Base-by-base conservation (phyloP, 2,797 vertebrate species). In the Apodemus agrarius region DNA sequence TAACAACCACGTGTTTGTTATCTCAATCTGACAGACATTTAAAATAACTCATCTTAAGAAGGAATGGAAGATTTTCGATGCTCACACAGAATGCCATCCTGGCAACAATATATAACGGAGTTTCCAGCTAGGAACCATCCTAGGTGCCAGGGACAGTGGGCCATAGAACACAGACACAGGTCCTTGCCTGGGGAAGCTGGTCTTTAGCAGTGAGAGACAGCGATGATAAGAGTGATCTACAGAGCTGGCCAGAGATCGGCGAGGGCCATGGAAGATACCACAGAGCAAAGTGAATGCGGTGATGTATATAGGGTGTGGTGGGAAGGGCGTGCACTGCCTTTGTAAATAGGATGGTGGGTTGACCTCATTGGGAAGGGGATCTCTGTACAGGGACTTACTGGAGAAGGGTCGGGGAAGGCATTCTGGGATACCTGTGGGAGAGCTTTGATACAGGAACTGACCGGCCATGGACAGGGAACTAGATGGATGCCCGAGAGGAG, bases 1-100 rank as follows among this genome's bases (percentile, higher is more conserved):
- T 57, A 65, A 86, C 92, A 79, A 46, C 19, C 63, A 87, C 14
- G 75, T 83, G 69, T 26, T 86, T 89, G 46, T 49, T 86, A 90
- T 54, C 31, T 74, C 31, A 17, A 74, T 93, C 86, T 43, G 24
- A 81, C 79, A 67, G 13, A 65, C 0, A 61, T 40, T 88, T 74
- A 74, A 81, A 21, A n/a, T 21, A 91, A 43, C 43, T 40, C 29
- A 37, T 61, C 24, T 40, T 16, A 46, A 75, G 84, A 89, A 26
- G 8, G 37, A 31, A 54, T 34, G 69, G 75, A 31, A 72, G 72
- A 82, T 37, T 93, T 61, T 57, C 76, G 57, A 80, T 31, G 31
- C 17, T 72, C 52, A 88, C 29, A 76, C 1, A 40, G 67, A 94
- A 85, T 92, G 67, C 40, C 11, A 49, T 91, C n/a, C n/a, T n/a